Base-by-base conservation (phyloP, 2,113 vertebrate species). In the Melanotaenia duboulayi region DNA sequence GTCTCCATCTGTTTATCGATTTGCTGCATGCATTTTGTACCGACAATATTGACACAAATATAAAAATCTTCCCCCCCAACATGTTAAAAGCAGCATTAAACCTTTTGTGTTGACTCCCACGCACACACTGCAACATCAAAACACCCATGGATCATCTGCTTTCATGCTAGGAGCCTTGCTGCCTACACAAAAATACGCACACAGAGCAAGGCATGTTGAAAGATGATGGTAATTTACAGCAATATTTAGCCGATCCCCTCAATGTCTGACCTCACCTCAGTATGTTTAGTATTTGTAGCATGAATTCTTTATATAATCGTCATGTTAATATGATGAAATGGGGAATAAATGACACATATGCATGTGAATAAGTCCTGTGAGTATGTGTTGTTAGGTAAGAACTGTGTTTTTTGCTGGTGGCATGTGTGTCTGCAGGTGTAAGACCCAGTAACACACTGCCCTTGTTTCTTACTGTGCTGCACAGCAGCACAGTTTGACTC, bases 391-490 rank as follows among this genome's bases (percentile, higher is more conserved):
- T 20, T 44, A 49, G 11, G 0, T 49, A 59, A 4, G 12, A 12
- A 19, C 2, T 20, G 24, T 8, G 35, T 39, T 37, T 44, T 49
- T 20, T 1, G 71, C 59, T 59, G 49, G 6, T 66, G 5, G 0
- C 32, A n/a, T 40, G 50, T 8, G 6, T 25, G 0, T 8, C 22
- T 32, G 50, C 58, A 4, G 28, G 86, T 65, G 75, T 28, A 46
- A 80, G 83, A 81, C 85, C 70, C 71, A 75, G 56, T 88, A 84
- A 86, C 89, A 90, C 88, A 92, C 78, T 90, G 84, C 77, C 91
- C 87, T 87, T 48, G 81, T 90, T 92, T 83, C 82, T 88, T 84
- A 90, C 74, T 90, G 73, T 87, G 89, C 90, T 89, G 91, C 74
- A 55, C 87, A 86, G 89, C 90, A 88, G 91, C 74, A 55, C 87